A percentile compares a stretch with the other conserved stretches of the same genome.
phyloP scores from a whole-genome alignment of 2,888 invertebrate species.

The Sarcophaga variegata region DNA sequence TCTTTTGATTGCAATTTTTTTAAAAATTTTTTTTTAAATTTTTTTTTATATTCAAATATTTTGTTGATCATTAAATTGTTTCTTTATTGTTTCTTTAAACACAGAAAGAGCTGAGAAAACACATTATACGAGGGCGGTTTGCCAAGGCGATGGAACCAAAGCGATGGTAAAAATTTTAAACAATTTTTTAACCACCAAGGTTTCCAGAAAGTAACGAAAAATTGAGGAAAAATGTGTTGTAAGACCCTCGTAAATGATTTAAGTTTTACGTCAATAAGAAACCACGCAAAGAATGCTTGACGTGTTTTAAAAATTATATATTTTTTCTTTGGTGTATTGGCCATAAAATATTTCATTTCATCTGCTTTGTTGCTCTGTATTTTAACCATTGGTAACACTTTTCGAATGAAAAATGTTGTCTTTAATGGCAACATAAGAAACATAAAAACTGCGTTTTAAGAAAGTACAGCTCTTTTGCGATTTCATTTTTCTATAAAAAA shows the following conservation, averaged over 20 bases:
- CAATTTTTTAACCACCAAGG: too few species aligned
- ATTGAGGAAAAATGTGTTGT: too few species aligned
- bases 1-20: constrained; percentile 61
- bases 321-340: neutral
- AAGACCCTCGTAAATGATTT: neutral
- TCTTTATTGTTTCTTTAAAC: neutral
- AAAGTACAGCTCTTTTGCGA: constrained; percentile 1
- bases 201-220: neutral
- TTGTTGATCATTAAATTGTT: constrained; percentile 76
- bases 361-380: neutral
- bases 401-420: neutral
- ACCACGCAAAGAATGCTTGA: too few species aligned
- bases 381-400: neutral
- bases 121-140: neutral
- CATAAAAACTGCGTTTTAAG: neutral
- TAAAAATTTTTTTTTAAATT: too few species aligned
- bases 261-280: neutral
- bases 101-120: neutral
- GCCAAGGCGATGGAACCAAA: too few species aligned
- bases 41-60: constrained; percentile 75
- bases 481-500: neutral
- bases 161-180: too few species aligned
- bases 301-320: too few species aligned
- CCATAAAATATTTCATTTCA: neutral
- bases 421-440: neutral